Base-by-base conservation (phyloP, 2,888 invertebrate species). In the Chrysolina haemoptera region DNA sequence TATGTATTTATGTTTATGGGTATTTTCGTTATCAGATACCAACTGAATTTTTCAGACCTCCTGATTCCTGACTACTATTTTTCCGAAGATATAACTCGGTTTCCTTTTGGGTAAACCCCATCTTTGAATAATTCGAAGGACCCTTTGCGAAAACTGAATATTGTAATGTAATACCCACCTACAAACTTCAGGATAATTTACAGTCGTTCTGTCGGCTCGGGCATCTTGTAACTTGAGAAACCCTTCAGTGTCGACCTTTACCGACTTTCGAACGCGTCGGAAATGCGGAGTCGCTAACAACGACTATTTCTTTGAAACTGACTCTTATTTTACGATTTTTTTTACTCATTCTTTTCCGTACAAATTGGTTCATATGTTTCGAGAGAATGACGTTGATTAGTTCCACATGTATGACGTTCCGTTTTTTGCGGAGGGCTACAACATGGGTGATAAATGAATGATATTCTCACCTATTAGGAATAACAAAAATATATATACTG, bases 361-460 rank as follows among this genome's bases (percentile, higher is more conserved):
- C 84, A 84, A 83, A 84, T 84, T 82, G 82, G 74, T 80, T 78
- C 77, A 78, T 77, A 76, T 79, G 81, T 82, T 80, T 81, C 73
- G 77, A 76, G 76, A 80, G 79, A 79, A 76, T 48, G 68, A 74
- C 68, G 79, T 81, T 84, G 84, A 85, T 85, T 84, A 84, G 83
- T 81, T 82, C 80, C 84, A 83, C 76, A 80, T 84, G 81, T 74
- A 76, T 22, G 46, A 35, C 22, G 59, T 27, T 27, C 9, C 9
- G 59, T n/a, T 14, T 59, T 46, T 46, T 27, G 27, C 35, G 59
- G n/a, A 27, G 35, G 8, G 50, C n/a, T 2, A 11, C 59, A n/a
- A 27, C 59, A 27, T 14, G 59, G 59, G 59, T 59, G 59, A 59
- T 59, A 59, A 59, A 59, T 59, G 35, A 18, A 27, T 16, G 59